Conservation (phyloP, 1,140 invertebrate genomes). For the Bursaphelenchus mucronatus region DNA sequence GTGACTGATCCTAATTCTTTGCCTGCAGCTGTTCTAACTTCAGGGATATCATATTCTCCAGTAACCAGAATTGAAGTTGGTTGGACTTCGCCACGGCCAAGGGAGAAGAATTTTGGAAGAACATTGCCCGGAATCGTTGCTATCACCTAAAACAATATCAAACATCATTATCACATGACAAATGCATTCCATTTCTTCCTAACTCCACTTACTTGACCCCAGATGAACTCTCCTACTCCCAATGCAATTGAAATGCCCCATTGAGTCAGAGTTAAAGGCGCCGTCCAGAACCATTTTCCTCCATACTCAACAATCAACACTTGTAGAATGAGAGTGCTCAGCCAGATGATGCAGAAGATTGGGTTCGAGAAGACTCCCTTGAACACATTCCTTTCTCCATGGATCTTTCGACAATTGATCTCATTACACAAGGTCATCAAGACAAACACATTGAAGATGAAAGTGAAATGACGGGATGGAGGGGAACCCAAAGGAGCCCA, state of each 20-base stretch:
- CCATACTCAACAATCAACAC: conserved; percentile 97
- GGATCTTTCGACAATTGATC: conserved; percentile 98
- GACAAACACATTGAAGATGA: conserved; percentile 99
- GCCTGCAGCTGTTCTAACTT: conserved; percentile 23
- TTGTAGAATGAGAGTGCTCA: conserved; percentile 84
- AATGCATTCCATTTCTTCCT: conserved; percentile 13
- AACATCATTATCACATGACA: not conserved
- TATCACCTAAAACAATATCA: conserved; percentile 68
- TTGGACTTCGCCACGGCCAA: conserved; percentile 58
- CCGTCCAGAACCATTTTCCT: conserved; percentile 89
- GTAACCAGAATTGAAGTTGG: conserved; percentile 59
- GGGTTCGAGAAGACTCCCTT: conserved; percentile 81
- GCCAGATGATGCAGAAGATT: conserved; percentile 97
- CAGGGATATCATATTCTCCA: conserved; percentile 58
- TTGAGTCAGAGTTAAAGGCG: conserved; percentile 80
- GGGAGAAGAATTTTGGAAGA: conserved; percentile 58
- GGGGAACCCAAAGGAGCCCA: conserved; percentile 70
- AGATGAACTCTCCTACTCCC: conserved; percentile 86
- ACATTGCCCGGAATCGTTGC: conserved; percentile 58
- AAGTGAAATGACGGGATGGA: conserved; percentile 92
- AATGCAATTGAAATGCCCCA: conserved; percentile 98
- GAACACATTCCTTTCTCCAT: conserved; percentile 92
- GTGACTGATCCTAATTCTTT: conserved; percentile 72
- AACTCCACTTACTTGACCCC: conserved; percentile 76
- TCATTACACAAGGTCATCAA: conserved; percentile 99